Evolutionary conservation across 1,140 invertebrate genomes (phyloP), one percentile per base, ranked within the genome.

Genomic region (Acromyrmex charruanus): DNA sequence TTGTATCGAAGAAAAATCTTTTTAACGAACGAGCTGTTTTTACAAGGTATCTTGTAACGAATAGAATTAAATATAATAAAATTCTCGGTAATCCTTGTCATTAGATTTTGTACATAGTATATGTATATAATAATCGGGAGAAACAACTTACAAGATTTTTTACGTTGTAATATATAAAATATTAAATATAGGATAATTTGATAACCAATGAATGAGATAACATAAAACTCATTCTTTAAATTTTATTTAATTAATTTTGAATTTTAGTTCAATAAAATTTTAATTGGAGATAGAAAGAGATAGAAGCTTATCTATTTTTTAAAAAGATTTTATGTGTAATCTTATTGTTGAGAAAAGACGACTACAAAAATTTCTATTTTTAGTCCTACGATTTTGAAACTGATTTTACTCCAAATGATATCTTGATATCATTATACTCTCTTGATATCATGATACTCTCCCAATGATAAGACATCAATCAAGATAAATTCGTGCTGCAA

Each of bases 201-300:
- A 28, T 28, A 61, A 63, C 0, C 5, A 31, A 31, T 31, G 16
- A 63, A 4, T 9, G 0, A 18, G 53, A 6, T 35, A 21, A 35
- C 9, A 14, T 31, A 55, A 53, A 74, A 69, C n/a, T 9, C 1
- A 21, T 21, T 69, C 16, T 71, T 77, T 25, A 59, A 25, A 14
- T 59, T 77, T 28, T 39, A 25, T 28, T 39, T 16, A 7, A 75
- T 39, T 59, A 59, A 59, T 75, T 63, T 9, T n/a, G 14, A 3
- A 61, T 59, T 61, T 18, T 61, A 63, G 58, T 77, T 59, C 25
- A 28, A 25, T n/a, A 16, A 3, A 44, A 44, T 61, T 77, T 77
- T 63, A 49, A 44, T 16, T 39, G 0, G 7, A 39, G 7, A 39
- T 39, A 39, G 6, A 39, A 9, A 39, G 35, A 39, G 7, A 39